Evolutionary conservation across 2,113 vertebrate genomes (phyloP).

Genomic region (Rhodinocichla rosea): DNA sequence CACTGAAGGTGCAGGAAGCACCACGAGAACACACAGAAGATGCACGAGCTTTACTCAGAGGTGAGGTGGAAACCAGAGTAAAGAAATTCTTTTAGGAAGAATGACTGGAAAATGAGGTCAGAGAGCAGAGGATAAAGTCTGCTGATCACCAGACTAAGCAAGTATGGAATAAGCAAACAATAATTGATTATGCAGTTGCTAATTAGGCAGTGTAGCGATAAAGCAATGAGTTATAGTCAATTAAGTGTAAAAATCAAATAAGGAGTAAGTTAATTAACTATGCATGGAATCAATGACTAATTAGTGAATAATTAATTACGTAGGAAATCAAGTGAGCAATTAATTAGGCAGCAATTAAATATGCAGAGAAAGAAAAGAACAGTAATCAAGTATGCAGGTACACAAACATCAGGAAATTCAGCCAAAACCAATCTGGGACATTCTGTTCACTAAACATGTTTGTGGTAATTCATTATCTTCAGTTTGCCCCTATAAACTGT

Average conservation of each 20-base stretch:
- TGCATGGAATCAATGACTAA: slow-evolving; percentile 48
- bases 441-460: neutral
- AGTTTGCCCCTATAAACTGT: neutral
- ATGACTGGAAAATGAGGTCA: neutral
- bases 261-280: slow-evolving; percentile 49
- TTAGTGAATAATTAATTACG: slow-evolving; percentile 59
- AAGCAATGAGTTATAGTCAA: slow-evolving; percentile 46
- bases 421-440: slow-evolving; percentile 8
- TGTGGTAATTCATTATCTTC: neutral
- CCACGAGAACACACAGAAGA: neutral
- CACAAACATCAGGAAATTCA: slow-evolving; percentile 14
- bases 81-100: neutral
- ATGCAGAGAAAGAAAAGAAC: slow-evolving; percentile 36
- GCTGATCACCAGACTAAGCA: neutral
- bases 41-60: neutral
- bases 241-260: slow-evolving; percentile 59
- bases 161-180: neutral
- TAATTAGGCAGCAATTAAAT: slow-evolving; percentile 62
- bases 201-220: slow-evolving; percentile 36
- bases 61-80: neutral
- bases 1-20: neutral
- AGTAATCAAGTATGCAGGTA: slow-evolving; percentile 54
- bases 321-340: slow-evolving; percentile 52
- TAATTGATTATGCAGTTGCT: slow-evolving; percentile 35
- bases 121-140: neutral